A percentile compares a stretch with the other conserved stretches of the same genome.
These are phyloP conservation scores for Paraescarpia echinospica DNA, from an alignment of 1,140 invertebrate species.

Conservation along the genomic window DNA sequence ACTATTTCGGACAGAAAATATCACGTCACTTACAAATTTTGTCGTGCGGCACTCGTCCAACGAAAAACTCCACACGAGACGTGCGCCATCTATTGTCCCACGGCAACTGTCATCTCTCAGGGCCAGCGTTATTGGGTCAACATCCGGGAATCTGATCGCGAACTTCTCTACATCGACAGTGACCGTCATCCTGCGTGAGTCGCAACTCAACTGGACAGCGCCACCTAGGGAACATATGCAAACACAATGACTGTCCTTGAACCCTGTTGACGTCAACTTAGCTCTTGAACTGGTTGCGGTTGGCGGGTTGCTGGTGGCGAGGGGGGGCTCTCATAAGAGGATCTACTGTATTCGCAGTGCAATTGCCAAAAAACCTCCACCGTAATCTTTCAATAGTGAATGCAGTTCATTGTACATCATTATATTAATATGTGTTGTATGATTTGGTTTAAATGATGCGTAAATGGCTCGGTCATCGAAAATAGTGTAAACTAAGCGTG, in stretches of 20 bases:
- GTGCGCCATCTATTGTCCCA: neutral
- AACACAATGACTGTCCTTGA: neutral
- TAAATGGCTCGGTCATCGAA: too few relatives aligned
- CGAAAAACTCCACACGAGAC: neutral
- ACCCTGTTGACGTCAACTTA: neutral
- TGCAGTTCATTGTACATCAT: too few relatives aligned
- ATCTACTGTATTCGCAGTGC: too few relatives aligned
- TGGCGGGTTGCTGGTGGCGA: too few relatives aligned
- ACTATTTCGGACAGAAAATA: neutral
- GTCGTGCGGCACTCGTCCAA: neutral
- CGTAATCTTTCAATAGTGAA: too few relatives aligned
- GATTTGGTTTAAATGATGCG: too few relatives aligned
- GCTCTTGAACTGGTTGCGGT: too few relatives aligned
- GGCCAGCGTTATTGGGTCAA: neutral
- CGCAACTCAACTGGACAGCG: neutral
- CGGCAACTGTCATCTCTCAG: neutral
- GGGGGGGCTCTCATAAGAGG: too few relatives aligned
- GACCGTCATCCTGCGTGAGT: neutral
- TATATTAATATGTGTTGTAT: too few relatives aligned
- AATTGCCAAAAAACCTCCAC: too few relatives aligned
- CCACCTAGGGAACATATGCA: neutral
- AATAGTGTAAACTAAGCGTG: too few relatives aligned
- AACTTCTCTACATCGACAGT: neutral
- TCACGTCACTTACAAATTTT: neutral
- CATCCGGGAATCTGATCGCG: neutral